A percentile compares a stretch with the other conserved stretches of the same genome.
phyloP scores from a whole-genome alignment of 2,797 vertebrate genomes.

The Pampus argenteus region DNA sequence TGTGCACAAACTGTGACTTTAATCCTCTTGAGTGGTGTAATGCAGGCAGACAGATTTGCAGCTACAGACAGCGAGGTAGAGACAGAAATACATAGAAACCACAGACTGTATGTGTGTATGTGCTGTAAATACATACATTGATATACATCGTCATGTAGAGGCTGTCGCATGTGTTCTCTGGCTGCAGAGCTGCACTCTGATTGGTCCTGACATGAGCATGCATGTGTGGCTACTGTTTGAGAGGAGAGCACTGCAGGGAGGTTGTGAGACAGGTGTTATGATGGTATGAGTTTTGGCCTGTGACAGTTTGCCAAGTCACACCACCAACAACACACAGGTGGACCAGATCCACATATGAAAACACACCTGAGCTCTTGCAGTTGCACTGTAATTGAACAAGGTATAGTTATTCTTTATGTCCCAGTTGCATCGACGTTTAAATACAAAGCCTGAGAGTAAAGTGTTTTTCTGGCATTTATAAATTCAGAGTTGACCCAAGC shows the following conservation, averaged over 20 bases:
- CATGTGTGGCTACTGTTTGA: slow-evolving; percentile 40
- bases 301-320: slow-evolving; percentile 61
- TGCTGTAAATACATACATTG: slow-evolving; percentile 5
- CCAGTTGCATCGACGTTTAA: not conserved
- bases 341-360: slow-evolving; percentile 34
- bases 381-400: not conserved
- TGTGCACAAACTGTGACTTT: slow-evolving; percentile 47
- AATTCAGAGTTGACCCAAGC: slow-evolving; percentile 17
- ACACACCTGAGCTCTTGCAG: slow-evolving; percentile 42
- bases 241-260: slow-evolving; percentile 54
- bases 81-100: slow-evolving; percentile 53
- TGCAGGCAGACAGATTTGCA: slow-evolving; percentile 72
- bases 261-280: slow-evolving; percentile 69
- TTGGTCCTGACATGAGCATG: slow-evolving; percentile 43
- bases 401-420: not conserved
- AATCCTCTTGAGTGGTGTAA: slow-evolving; percentile 80
- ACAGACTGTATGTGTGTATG: not conserved
- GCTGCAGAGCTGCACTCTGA: slow-evolving; percentile 51
- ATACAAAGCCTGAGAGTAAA: slow-evolving; percentile 13
- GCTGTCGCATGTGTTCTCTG: slow-evolving; percentile 19
- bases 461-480: not conserved
- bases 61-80: slow-evolving; percentile 56
- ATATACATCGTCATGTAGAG: slow-evolving; percentile 18
- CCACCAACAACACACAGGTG: slow-evolving; percentile 65
- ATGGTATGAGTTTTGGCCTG: slow-evolving; percentile 51